A percentile compares a stretch with the other conserved stretches of the same genome.
Evolutionary conservation across 2,888 invertebrate genomes (phyloP).

Genomic region (Acleris laterana): DNA sequence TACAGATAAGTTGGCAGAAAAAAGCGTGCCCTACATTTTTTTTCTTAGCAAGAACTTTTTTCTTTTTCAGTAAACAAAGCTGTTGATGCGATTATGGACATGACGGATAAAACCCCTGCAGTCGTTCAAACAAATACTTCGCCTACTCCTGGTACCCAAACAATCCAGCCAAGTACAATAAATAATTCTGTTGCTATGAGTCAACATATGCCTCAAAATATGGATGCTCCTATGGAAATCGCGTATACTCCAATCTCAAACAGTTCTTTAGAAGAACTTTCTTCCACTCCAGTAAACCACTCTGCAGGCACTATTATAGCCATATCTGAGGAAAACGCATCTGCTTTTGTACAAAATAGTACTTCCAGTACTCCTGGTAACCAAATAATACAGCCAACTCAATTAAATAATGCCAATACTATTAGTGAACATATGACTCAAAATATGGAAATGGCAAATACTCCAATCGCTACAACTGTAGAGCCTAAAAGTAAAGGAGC

Average conservation of each 20-base stretch:
- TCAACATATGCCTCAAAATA: constrained; percentile 30
- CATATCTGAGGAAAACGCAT: constrained; percentile 49
- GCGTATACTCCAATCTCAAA: no score
- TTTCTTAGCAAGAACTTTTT: not conserved
- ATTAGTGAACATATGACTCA: constrained; percentile 23
- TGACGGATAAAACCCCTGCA: constrained; percentile 46
- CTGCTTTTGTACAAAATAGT: constrained; percentile 2
- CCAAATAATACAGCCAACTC: not conserved
- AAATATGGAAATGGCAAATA: constrained; percentile 24
- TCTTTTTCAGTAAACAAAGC: constrained; percentile 56
- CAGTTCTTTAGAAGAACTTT: no score
- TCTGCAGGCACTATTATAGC: constrained; percentile 61
- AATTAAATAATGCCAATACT: not conserved
- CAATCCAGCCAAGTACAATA: not conserved
- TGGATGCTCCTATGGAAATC: constrained; percentile 30
- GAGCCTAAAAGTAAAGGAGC: constrained; percentile 43
- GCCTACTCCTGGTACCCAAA: constrained; percentile 5
- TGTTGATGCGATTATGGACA: constrained; percentile 60
- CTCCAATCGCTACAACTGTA: no score
- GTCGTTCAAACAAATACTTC: not conserved
- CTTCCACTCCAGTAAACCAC: constrained; percentile 53
- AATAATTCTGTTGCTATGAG: not conserved
- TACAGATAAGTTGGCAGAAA: no score
- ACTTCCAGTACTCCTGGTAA: not conserved
- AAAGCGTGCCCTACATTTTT: no score